Evolutionary conservation across 2,113 vertebrate species (phyloP), one percentile per base, ranked within the genome.

Genomic region (Lota lota): DNA sequence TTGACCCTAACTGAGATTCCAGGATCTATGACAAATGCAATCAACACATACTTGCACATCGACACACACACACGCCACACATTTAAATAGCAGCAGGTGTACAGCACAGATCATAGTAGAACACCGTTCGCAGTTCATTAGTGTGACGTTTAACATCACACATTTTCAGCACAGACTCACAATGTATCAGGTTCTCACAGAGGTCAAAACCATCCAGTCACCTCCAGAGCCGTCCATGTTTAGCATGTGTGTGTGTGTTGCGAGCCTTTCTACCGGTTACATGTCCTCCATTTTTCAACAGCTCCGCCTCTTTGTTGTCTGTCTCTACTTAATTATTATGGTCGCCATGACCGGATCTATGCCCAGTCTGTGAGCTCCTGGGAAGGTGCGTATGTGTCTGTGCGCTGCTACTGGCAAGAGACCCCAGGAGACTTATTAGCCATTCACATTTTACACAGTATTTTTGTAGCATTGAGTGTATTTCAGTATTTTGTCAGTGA

Each of bases 281-380:
- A 20, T 40, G 2, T 33, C 74, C 70, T 77, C 53, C 69, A 40
- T 79, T 65, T 81, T 70, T 79, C 74, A 70, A 69, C 76, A 81
- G 82, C 75, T 73, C 66, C 67, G 19, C 75, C 73, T 2, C 67
- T 78, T 63, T 85, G 83, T 85, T 82, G 79, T 82, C 77, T 80
- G 68, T 80, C 68, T 68, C 73, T 82, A 51, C 73, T 85, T 82
- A 74, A 74, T 82, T 82, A 80, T 85, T 74, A 82, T 72, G 72
- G 75, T 61, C 77, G 76, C 50, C 82, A 71, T 68, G 77, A 75
- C 51, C 63, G 59, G 76, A 67, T 72, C 51, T 68, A 75, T 66
- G 74, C 72, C 61, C 79, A 79, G 18, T 75, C 79, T 60, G 74
- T 73, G 51, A 75, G 70, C 71, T 68, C 69, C 50, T 81, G 82